These are phyloP conservation scores for Oncopodura yosiiana DNA, from an alignment of 1,140 invertebrate species.

Conservation along the genomic window DNA sequence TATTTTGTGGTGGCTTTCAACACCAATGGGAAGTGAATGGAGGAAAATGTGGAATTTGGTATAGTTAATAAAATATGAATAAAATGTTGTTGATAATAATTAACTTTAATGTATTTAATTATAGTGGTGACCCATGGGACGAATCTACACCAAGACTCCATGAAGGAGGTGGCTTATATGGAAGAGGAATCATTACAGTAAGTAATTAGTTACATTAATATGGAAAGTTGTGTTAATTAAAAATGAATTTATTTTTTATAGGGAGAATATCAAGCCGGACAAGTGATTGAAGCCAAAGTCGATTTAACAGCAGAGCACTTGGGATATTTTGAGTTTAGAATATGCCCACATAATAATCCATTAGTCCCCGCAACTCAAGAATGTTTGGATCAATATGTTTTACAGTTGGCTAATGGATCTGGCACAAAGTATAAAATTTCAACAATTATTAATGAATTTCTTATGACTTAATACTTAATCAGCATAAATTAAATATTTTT, in stretches of 20 bases:
- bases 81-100: neutral
- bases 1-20: slow-evolving; percentile 36
- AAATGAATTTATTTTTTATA: too few relatives aligned
- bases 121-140: slow-evolving; percentile 18
- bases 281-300: slow-evolving; percentile 28
- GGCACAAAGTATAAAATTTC: too few relatives aligned
- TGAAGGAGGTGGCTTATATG: slow-evolving; percentile 42
- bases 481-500: too few relatives aligned
- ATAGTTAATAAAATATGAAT: neutral
- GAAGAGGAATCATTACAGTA: slow-evolving; percentile 37
- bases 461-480: too few relatives aligned
- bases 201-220: slow-evolving; percentile 36
- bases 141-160: slow-evolving; percentile 36
- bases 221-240: slow-evolving; percentile 20
- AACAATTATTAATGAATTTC: too few relatives aligned
- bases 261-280: too few relatives aligned
- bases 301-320: slow-evolving; percentile 40
- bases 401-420: slow-evolving; percentile 32
- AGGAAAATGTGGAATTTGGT: slow-evolving; percentile 29
- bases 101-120: neutral
- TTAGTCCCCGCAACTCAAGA: slow-evolving; percentile 35
- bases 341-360: slow-evolving; percentile 42
- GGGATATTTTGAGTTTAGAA: slow-evolving; percentile 38
- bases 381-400: slow-evolving; percentile 38
- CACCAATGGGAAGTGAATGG: slow-evolving; percentile 16